Evolutionary conservation across 1,140 invertebrate species (phyloP), one percentile per base, ranked within the genome.

Genomic region (Drosophila pandora): DNA sequence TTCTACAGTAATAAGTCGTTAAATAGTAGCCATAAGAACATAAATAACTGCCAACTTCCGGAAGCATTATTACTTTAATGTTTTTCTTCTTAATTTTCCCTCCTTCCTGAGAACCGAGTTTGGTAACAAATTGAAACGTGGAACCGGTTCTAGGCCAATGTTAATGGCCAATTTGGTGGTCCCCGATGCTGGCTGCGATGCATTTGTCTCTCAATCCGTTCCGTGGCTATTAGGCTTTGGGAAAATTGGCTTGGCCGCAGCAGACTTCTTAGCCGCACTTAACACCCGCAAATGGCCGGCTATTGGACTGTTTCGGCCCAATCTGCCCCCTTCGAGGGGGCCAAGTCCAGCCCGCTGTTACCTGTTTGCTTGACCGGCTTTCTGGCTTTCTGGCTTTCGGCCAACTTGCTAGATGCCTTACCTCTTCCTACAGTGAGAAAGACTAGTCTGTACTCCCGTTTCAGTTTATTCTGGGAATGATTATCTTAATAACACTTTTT

Each of bases 281-380:
- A 78, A 58, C 76, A 72, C 76, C 70, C 76, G 68, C 47, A 78
- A 79, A 72, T 73, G 73, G 59, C 52, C 67, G 34, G 25, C 72
- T 59, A 70, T 75, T 58, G 49, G 48, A 28, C 48, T 41, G 54
- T 47, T 30, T 63, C 37, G 37, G 68, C 43, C n/a, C 52, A 2
- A 32, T 10, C 55, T 17, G 17, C 17, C 17, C 17, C 17, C 17
- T 55, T 30, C n/a, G 30, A 50, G 30, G 12, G 6, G n/a, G 25
- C 30, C 17, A 3, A 37, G 34, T 8, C 43, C 23, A 47, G 21
- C 41, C 6, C 43, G 37, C 39, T 47, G 41, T 59, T 50, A 50
- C 57, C 57, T 59, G 57, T 50, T 59, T 59, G 25, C 13, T 37
- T 39, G 47, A 23, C 32, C 57, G 25, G 8, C 45, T 23, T 25